These are phyloP conservation scores for Odontothrips loti DNA, from an alignment of 2,888 invertebrate species.

Conservation along the genomic window DNA sequence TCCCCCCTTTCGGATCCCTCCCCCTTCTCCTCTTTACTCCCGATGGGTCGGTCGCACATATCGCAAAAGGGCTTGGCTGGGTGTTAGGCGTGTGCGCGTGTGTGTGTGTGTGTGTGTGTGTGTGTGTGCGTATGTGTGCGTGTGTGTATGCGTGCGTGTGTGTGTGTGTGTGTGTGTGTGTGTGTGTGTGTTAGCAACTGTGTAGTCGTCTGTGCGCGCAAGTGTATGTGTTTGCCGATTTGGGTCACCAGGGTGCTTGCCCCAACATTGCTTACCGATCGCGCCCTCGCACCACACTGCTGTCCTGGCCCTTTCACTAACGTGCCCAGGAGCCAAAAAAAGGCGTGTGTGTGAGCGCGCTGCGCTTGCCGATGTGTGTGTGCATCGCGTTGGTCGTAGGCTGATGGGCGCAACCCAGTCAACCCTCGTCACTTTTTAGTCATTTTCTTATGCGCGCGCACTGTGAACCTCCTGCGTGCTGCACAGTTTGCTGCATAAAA, in stretches of 20 bases:
- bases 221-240: not conserved
- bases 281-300: not conserved
- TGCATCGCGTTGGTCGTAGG: too few relatives aligned
- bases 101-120: not conserved
- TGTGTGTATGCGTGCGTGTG: not conserved
- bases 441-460: too few relatives aligned
- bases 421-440: too few relatives aligned
- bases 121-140: not conserved
- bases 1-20: not conserved
- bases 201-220: not conserved
- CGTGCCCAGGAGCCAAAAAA: not conserved
- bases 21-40: not conserved
- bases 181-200: not conserved
- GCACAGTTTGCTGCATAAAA: too few relatives aligned
- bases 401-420: too few relatives aligned
- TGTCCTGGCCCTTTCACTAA: not conserved
- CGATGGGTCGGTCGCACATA: not conserved
- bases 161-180: not conserved
- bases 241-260: conserved; percentile 11
- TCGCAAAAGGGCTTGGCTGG: not conserved
- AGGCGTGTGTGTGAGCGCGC: not conserved
- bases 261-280: conserved; percentile 6
- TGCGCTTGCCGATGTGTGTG: too few relatives aligned
- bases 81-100: not conserved
- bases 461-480: too few relatives aligned